Conservation (phyloP, 2,113 vertebrate genomes). For the Saccopteryx leptura region DNA sequence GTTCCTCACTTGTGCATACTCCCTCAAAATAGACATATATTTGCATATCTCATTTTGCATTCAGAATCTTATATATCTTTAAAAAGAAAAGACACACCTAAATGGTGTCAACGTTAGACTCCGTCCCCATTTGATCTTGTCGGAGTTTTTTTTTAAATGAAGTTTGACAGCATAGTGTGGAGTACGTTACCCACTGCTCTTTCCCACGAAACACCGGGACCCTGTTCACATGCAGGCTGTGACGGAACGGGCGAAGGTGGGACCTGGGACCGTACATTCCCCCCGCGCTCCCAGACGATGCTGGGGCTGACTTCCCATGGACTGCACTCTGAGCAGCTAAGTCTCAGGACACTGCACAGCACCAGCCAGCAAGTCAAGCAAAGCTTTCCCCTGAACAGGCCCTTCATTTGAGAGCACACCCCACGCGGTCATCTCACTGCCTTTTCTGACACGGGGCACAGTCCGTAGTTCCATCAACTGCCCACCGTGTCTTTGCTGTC, state of each 20-base stretch:
- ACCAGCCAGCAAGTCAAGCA: background rate
- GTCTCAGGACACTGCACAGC: background rate
- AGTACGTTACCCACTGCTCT: background rate
- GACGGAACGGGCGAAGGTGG: background rate
- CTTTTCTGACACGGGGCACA: background rate
- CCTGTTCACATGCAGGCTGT: background rate
- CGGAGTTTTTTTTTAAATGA: background rate
- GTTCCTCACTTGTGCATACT: background rate
- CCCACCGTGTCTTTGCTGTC: background rate
- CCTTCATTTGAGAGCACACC: background rate
- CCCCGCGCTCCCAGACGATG: background rate
- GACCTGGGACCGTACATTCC: background rate
- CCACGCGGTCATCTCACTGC: background rate
- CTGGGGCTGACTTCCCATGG: fast-evolving
- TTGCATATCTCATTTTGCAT: slow-evolving; percentile 65
- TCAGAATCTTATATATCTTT: slow-evolving; percentile 42
- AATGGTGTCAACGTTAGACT: background rate
- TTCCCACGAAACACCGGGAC: background rate
- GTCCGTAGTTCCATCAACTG: background rate
- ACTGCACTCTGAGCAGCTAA: background rate
- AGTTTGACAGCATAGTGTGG: background rate
- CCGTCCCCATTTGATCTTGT: background rate
- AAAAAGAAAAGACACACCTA: slow-evolving; percentile 13
- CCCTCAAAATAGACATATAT: slow-evolving; percentile 61
- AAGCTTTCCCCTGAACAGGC: background rate